Percentiles rank a stretch among this genome's conserved stretches.
Evolutionary conservation across 1,140 invertebrate genomes (phyloP).

Genomic region (Cydia amplana): DNA sequence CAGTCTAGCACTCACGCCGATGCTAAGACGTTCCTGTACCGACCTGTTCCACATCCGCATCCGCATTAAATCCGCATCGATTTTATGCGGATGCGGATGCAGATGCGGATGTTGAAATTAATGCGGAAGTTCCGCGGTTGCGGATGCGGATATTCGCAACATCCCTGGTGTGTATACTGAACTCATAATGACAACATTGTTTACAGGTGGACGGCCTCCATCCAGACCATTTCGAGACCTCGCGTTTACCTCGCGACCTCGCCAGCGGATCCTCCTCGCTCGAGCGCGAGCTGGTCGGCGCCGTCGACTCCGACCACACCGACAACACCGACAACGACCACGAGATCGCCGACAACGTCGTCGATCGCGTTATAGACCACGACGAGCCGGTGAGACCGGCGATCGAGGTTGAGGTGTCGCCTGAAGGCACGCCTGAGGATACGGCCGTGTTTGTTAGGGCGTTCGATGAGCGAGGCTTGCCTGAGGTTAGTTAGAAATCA

Average conservation of each 20-base stretch:
- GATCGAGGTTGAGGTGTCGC: background rate
- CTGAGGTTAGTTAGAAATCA: too few species aligned
- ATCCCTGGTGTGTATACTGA: too few species aligned
- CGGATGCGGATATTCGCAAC: too few species aligned
- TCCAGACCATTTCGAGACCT: slow-evolving; percentile 55
- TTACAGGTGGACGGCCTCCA: slow-evolving; percentile 57
- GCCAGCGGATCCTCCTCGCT: slow-evolving; percentile 64
- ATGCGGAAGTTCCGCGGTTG: too few species aligned
- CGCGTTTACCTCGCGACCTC: slow-evolving; percentile 43
- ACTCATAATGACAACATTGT: background rate
- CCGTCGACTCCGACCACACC: slow-evolving; percentile 35
- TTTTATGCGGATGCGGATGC: too few species aligned
- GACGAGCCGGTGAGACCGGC: slow-evolving; percentile 30
- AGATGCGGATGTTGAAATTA: too few species aligned
- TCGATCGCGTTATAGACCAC: slow-evolving; percentile 9
- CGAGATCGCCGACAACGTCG: background rate
- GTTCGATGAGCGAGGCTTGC: slow-evolving; percentile 55
- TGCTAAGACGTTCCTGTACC: too few species aligned
- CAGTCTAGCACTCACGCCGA: too few species aligned
- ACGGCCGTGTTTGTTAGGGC: slow-evolving; percentile 57
- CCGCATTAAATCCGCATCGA: too few species aligned
- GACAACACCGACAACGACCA: background rate
- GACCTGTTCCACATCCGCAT: too few species aligned
- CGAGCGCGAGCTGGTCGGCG: slow-evolving; percentile 57
- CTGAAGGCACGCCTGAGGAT: slow-evolving; percentile 53